Evolutionary conservation across 1,140 invertebrate genomes (phyloP).

Genomic region (Aphidius gifuensis): DNA sequence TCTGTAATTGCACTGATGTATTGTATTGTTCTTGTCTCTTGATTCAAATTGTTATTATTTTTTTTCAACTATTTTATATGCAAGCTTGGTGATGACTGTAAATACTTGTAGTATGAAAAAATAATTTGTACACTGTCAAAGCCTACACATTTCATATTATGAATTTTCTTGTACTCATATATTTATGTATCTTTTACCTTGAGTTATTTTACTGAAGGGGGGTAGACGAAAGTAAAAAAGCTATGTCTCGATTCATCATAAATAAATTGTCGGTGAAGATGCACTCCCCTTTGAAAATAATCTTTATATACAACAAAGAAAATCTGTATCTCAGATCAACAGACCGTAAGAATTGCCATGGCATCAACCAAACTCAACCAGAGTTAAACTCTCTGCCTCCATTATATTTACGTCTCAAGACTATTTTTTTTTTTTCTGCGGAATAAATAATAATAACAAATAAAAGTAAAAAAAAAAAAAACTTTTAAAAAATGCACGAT

Average conservation of each 20-base stretch:
- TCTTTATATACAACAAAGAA: constrained; percentile 1
- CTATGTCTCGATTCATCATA: constrained; percentile 16
- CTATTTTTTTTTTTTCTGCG: not conserved
- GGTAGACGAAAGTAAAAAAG: not conserved
- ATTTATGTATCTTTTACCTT: too few relatives aligned
- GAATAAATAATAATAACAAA: not conserved
- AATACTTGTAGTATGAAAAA: too few relatives aligned
- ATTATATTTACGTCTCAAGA: constrained; percentile 15
- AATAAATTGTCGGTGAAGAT: constrained; percentile 12
- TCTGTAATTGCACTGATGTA: too few relatives aligned
- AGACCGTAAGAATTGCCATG: constrained; percentile 8
- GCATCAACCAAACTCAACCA: constrained; percentile 4
- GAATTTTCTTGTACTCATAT: too few relatives aligned
- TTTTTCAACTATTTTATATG: too few relatives aligned
- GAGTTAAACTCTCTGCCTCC: constrained; percentile 7
- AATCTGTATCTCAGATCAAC: constrained; percentile 7
- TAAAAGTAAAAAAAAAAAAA: constrained; percentile 3
- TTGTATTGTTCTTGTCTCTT: too few relatives aligned
- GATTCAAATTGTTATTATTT: too few relatives aligned
- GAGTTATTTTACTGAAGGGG: too few relatives aligned
- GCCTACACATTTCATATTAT: too few relatives aligned
- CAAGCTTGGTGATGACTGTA: too few relatives aligned
- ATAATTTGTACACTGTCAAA: too few relatives aligned
- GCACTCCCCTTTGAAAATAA: constrained; percentile 12
- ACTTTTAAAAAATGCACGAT: too few relatives aligned